Conservation (phyloP, 1,140 invertebrate genomes). For the Drosophila quadrilineata region DNA sequence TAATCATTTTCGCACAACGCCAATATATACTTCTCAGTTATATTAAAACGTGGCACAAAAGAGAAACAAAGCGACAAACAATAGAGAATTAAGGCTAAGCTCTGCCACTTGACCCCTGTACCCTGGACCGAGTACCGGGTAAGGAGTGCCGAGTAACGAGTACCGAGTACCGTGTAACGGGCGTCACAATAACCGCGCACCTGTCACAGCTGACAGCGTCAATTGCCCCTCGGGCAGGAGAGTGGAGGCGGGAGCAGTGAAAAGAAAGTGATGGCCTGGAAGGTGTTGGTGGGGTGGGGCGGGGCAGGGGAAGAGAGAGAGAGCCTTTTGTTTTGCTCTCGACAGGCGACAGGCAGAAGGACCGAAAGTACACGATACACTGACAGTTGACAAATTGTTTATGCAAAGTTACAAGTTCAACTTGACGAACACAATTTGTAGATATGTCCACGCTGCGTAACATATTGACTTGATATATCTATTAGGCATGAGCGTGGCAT, state of each 20-base stretch:
- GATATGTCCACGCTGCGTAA: constrained; percentile 14
- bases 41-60: too few species aligned
- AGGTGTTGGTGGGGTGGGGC: too few species aligned
- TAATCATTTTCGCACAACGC: too few species aligned
- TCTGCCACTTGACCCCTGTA: background rate
- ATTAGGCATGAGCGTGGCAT: background rate
- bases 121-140: too few species aligned
- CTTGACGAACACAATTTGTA: constrained; percentile 39
- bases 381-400: constrained; percentile 76
- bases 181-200: constrained; percentile 50
- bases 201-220: constrained; percentile 60
- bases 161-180: too few species aligned
- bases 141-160: too few species aligned
- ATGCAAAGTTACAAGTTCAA: constrained; percentile 52
- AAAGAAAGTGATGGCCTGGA: too few species aligned
- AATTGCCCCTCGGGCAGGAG: constrained; percentile 35
- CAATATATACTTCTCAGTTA: too few species aligned
- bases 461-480: constrained; percentile 27
- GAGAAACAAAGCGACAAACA: too few species aligned
- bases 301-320: background rate
- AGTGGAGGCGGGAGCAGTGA: background rate
- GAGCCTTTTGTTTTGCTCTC: constrained; percentile 52
- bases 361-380: constrained; percentile 66
- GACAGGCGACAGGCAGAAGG: constrained; percentile 51
- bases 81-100: too few species aligned